These are phyloP conservation scores for Elysia chlorotica DNA, from an alignment of 1,140 invertebrate genomes.

Conservation along the genomic window DNA sequence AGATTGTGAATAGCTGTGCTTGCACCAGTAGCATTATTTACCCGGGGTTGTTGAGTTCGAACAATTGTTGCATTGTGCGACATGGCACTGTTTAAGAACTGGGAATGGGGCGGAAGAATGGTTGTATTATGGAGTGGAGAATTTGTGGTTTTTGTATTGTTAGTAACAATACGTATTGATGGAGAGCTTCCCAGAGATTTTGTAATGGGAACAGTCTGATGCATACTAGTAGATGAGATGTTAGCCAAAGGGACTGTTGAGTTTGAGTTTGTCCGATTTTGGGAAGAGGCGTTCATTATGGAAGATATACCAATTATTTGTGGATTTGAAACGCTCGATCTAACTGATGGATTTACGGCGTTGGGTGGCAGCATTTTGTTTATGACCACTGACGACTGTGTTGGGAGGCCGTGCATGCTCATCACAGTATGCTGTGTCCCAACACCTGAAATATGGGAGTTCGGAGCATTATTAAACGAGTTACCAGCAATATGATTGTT, in stretches of 20 bases:
- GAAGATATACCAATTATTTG: conserved; percentile 48
- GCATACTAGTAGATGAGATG: neutral
- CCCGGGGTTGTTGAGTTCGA: neutral
- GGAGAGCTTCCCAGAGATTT: conserved; percentile 10
- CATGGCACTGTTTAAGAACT: conserved; percentile 21
- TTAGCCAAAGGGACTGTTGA: neutral
- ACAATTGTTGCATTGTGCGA: conserved; percentile 14
- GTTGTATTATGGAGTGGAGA: neutral
- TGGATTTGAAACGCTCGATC: conserved; percentile 32
- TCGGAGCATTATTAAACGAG: conserved; percentile 34
- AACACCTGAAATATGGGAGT: neutral
- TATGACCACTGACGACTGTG: conserved; percentile 1
- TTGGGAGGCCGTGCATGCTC: neutral
- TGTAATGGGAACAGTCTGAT: neutral
- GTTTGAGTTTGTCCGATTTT: conserved; percentile 10
- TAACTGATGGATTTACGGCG: no score
- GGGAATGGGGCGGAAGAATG: conserved; percentile 7
- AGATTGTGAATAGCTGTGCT: conserved; percentile 59
- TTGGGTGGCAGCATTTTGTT: conserved; percentile 8
- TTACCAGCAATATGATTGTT: conserved; percentile 51
- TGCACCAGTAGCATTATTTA: conserved; percentile 61
- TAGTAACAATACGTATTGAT: conserved; percentile 22
- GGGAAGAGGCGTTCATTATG: conserved; percentile 35
- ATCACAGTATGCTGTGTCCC: conserved; percentile 16
- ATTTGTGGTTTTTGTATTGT: conserved; percentile 15